phyloP scores from a whole-genome alignment of 2,113 vertebrate genomes.

The Pipa parva region DNA sequence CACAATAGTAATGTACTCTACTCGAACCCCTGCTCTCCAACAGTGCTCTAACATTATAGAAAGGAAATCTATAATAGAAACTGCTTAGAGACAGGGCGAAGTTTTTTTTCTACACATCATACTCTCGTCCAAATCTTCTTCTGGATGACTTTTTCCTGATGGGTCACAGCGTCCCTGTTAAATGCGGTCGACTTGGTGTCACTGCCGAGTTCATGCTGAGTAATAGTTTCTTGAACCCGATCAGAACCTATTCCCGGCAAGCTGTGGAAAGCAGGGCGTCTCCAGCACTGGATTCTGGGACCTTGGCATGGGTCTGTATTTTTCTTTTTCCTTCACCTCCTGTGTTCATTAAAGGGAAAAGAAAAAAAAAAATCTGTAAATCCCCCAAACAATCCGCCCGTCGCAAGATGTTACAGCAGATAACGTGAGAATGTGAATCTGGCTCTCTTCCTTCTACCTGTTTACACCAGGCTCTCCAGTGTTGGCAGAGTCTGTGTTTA shows the following conservation, averaged over 20 bases:
- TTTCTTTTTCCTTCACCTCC: constrained; percentile 18
- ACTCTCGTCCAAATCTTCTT: too few relatives aligned
- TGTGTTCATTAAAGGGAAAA: not conserved
- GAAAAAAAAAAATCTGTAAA: not conserved
- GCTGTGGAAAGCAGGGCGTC: constrained; percentile 13
- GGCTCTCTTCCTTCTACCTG: not conserved
- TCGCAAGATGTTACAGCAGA: constrained; percentile 11
- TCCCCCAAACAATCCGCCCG: not conserved
- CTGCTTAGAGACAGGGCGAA: not conserved
- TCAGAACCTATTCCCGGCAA: constrained; percentile 23
- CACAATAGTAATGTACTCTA: too few relatives aligned
- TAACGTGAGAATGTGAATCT: constrained; percentile 24
- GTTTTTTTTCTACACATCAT: not conserved
- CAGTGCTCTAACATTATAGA: not conserved
- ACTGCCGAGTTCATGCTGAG: constrained; percentile 1
- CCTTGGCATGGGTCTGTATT: constrained; percentile 23
- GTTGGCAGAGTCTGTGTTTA: not conserved
- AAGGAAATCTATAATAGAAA: not conserved
- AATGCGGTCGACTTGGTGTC: not conserved
- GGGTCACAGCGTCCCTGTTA: not conserved
- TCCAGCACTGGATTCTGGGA: constrained; percentile 16
- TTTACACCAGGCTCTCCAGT: not conserved
- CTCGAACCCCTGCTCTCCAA: too few relatives aligned
- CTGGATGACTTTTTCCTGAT: not conserved
- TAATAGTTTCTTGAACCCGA: constrained; percentile 23